Evolutionary conservation across 2,797 vertebrate genomes (phyloP).

Genomic region (Chiloscyllium punctatum): DNA sequence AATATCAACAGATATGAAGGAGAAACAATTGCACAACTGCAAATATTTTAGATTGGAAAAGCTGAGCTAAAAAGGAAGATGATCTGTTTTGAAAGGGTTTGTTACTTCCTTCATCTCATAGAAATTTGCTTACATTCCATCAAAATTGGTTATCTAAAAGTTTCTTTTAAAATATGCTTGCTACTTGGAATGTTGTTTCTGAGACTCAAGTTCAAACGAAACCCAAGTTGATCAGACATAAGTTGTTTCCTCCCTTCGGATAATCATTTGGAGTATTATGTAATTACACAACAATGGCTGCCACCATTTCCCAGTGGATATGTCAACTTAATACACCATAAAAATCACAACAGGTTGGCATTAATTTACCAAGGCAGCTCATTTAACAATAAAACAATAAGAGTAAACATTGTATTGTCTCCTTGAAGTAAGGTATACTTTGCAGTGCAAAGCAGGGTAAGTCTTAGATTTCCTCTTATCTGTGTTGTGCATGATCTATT

Average conservation of each 20-base stretch:
- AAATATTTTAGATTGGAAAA: conserved; percentile 18
- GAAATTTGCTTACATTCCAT: background rate
- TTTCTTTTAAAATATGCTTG: background rate
- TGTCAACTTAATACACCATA: background rate
- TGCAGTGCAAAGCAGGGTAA: conserved; percentile 18
- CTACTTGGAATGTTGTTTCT: background rate
- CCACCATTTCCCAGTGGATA: background rate
- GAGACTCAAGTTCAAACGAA: background rate
- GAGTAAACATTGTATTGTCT: background rate
- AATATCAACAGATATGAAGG: background rate
- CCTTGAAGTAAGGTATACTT: background rate
- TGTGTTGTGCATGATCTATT: background rate
- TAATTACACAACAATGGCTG: background rate
- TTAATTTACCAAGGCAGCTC: background rate
- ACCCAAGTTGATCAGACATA: background rate
- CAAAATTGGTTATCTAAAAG: background rate
- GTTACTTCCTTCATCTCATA: background rate
- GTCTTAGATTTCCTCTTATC: background rate
- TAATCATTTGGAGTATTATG: background rate
- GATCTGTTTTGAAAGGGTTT: background rate
- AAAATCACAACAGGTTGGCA: background rate
- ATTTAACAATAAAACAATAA: background rate
- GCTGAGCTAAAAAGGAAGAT: background rate
- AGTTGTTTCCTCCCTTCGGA: too few relatives aligned
- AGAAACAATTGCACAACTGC: background rate